phyloP scores from a whole-genome alignment of 2,888 invertebrate species.

The Charanyca ferruginea region DNA sequence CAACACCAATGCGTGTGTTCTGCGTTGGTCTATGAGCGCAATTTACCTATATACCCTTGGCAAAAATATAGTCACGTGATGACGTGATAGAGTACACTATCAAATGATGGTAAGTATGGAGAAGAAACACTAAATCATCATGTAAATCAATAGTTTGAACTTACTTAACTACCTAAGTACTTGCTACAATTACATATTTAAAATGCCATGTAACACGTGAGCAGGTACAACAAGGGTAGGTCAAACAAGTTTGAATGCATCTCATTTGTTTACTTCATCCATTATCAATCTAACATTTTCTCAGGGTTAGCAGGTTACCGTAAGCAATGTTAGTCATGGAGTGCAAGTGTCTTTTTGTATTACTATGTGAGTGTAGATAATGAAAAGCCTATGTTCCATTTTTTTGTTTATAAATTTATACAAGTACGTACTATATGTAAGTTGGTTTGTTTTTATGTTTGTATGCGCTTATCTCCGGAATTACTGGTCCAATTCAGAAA shows the following conservation, averaged over 20 bases:
- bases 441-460: too few relatives aligned
- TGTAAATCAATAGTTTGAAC: neutral
- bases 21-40: constrained; percentile 18
- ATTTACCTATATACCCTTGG: constrained; percentile 30
- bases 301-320: constrained; percentile 30
- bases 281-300: constrained; percentile 13
- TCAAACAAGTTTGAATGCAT: constrained; percentile 8
- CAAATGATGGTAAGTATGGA: constrained; percentile 16
- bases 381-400: too few relatives aligned
- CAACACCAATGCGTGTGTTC: constrained; percentile 5
- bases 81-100: constrained; percentile 13
- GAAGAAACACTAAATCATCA: neutral
- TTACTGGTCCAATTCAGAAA: too few relatives aligned
- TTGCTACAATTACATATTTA: constrained; percentile 8
- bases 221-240: too few relatives aligned
- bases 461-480: too few relatives aligned
- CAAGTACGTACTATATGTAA: too few relatives aligned
- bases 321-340: neutral
- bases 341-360: too few relatives aligned
- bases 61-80: constrained; percentile 21
- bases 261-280: constrained; percentile 21
- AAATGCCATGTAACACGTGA: neutral
- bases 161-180: neutral
- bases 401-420: too few relatives aligned
- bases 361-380: too few relatives aligned